Evolutionary conservation across 2,797 vertebrate genomes (phyloP).

Genomic region (Meriones psammophilus): DNA sequence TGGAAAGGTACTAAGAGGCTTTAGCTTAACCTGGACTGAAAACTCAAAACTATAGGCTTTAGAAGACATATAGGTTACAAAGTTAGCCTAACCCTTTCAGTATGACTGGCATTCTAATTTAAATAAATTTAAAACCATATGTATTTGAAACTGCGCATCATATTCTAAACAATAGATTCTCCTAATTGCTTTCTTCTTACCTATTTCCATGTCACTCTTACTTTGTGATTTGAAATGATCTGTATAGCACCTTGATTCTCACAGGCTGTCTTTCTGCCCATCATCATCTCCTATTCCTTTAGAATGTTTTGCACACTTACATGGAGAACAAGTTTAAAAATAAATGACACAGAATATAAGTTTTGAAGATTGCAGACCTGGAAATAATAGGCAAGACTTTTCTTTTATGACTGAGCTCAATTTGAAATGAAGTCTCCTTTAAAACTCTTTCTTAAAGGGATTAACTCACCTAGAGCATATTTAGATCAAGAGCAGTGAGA

Average conservation of each 20-base stretch:
- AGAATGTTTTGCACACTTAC: not conserved
- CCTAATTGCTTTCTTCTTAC: not conserved
- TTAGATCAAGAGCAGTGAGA: too few relatives aligned
- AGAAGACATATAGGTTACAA: too few relatives aligned
- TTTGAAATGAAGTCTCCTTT: too few relatives aligned
- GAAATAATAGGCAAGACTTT: too few relatives aligned
- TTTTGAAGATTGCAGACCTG: not conserved
- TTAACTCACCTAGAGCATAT: too few relatives aligned
- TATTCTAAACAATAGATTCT: not conserved
- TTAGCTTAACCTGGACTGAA: too few relatives aligned
- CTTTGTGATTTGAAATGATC: not conserved
- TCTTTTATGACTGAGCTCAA: too few relatives aligned
- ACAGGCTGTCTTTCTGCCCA: not conserved
- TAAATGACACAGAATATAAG: not conserved
- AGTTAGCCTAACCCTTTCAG: too few relatives aligned
- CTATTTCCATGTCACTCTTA: not conserved
- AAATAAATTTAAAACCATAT: not conserved
- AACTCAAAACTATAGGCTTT: too few relatives aligned
- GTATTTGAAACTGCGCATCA: not conserved
- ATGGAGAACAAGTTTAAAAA: not conserved
- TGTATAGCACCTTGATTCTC: too few relatives aligned
- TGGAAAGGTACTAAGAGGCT: too few relatives aligned
- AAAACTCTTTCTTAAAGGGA: too few relatives aligned
- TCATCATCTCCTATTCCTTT: not conserved
- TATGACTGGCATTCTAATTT: not conserved